phyloP scores from a whole-genome alignment of 1,140 invertebrate genomes.

The Neomicropteryx cornuta region DNA sequence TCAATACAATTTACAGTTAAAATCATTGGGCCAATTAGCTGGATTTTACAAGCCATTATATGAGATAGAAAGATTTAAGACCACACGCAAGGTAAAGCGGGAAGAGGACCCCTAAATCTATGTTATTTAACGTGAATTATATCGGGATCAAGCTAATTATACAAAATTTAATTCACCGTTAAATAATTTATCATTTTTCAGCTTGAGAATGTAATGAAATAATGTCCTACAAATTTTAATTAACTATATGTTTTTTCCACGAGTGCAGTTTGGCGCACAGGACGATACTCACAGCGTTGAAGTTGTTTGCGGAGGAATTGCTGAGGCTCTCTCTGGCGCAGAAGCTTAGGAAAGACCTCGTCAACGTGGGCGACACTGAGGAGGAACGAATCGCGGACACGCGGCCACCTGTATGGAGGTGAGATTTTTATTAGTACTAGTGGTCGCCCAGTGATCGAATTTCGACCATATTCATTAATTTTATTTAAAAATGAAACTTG shows the following conservation, averaged over 20 bases:
- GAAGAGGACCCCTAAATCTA: too few relatives aligned
- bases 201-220: constrained; percentile 1
- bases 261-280: constrained; percentile 26
- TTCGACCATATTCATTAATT: too few relatives aligned
- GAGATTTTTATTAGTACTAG: too few relatives aligned
- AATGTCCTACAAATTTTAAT: not conserved
- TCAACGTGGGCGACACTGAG: not conserved
- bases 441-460: too few relatives aligned
- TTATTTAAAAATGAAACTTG: too few relatives aligned
- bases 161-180: not conserved
- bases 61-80: too few relatives aligned
- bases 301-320: constrained; percentile 27
- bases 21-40: too few relatives aligned
- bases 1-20: too few relatives aligned
- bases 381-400: too few relatives aligned
- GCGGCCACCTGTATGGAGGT: constrained; percentile 16
- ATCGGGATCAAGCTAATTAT: not conserved
- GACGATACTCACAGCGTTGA: constrained; percentile 25
- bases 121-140: not conserved
- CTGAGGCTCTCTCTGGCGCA: constrained; percentile 22
- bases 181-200: not conserved
- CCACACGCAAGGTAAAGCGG: too few relatives aligned
- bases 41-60: too few relatives aligned
- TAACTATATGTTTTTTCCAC: constrained; percentile 8
- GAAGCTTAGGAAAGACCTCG: constrained; percentile 11